These are phyloP conservation scores for Eilema caniola DNA, from an alignment of 2,888 invertebrate genomes.

Conservation along the genomic window DNA sequence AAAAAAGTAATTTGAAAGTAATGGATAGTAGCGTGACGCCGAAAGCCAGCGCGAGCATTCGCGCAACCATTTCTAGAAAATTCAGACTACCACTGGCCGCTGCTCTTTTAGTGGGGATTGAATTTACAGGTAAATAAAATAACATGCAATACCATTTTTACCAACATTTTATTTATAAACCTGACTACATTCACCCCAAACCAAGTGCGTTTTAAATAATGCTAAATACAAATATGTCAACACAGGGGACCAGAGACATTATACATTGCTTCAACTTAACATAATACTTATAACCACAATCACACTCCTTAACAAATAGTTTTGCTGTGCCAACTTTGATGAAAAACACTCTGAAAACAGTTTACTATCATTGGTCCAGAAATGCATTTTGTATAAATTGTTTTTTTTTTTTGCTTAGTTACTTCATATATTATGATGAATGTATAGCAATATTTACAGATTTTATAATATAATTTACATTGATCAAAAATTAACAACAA, in stretches of 20 bases:
- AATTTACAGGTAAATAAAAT: too few species aligned
- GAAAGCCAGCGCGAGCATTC: too few species aligned
- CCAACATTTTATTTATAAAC: slow-evolving; percentile 80
- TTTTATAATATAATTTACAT: slow-evolving; percentile 8
- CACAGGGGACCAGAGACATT: slow-evolving; percentile 38
- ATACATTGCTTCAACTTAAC: slow-evolving; percentile 28
- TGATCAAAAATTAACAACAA: slow-evolving; percentile 1
- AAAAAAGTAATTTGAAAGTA: too few species aligned
- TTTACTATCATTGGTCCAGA: neutral
- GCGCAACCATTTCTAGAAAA: too few species aligned
- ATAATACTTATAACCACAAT: slow-evolving; percentile 30
- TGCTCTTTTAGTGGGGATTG: too few species aligned
- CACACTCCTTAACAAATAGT: neutral
- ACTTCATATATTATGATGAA: neutral
- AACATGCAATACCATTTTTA: slow-evolving; percentile 51
- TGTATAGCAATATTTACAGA: slow-evolving; percentile 4
- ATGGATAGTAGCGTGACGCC: too few species aligned
- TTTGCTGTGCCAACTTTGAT: neutral
- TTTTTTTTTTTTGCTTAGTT: neutral
- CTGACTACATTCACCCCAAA: slow-evolving; percentile 84
- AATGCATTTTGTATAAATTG: neutral
- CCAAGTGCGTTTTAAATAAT: slow-evolving; percentile 77
- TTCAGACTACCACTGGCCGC: too few species aligned
- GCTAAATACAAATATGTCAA: slow-evolving; percentile 64
- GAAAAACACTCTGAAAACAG: neutral